Base-by-base conservation (phyloP, 2,888 invertebrate species). In the Spodoptera picta region DNA sequence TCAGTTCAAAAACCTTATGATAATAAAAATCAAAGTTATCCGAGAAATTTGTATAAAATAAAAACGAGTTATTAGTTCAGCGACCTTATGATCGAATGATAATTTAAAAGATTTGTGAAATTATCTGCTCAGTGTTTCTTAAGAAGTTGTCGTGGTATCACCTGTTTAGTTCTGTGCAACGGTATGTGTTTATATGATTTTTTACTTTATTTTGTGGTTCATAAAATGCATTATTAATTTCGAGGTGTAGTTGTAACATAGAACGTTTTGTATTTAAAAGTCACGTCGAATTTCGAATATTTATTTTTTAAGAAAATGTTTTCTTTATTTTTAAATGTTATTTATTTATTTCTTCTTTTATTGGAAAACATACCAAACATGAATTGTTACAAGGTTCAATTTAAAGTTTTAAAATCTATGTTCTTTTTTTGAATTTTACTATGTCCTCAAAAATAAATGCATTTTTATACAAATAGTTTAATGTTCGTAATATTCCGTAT, bases 61-160 rank as follows among this genome's bases (percentile, higher is more conserved):
- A n/a, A 69, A 76, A 78, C 78, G 14, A 50, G 78, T 78, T 76
- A 41, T 42, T 52, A 41, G 60, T 52, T 53, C 54, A 58, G 3
- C 72, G 76, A 78, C 72, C 74, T 64, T 24, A 42, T 55, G 48
- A 42, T 49, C 24, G 49, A 31, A 44, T 51, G 60, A 63, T 36
- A 47, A 68, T 71, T 64, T 47, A 14, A 31, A 44, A 46, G 27
- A 60, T 60, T 60, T 47, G 4, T 36, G n/a, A 50, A 45, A 24
- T 23, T 1, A 50, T 51, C 10, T 48, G 68, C 50, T 54, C 72
- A 78, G 78, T 78, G 9, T 49, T 53, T n/a, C 7, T 54, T 53
- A 44, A 57, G 69, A 58, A 23, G 50, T 64, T 48, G 54, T 6
- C 50, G 69, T 46, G 76, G 12, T 24, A 59, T 6, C 60, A 69